phyloP scores from a whole-genome alignment of 2,797 vertebrate genomes.

The Sebastes variabilis region DNA sequence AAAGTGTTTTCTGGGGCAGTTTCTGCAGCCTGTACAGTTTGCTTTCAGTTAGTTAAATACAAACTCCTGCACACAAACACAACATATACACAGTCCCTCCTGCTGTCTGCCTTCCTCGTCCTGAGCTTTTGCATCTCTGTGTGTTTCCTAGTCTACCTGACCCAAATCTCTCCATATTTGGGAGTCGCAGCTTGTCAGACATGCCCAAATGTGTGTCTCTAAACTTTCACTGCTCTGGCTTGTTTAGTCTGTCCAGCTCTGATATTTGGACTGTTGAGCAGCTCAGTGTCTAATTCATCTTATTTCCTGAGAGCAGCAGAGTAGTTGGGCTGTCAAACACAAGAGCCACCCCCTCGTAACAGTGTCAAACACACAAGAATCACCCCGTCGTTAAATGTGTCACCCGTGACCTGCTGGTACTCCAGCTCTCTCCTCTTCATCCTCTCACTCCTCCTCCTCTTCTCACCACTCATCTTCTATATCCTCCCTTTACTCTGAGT shows the following conservation, averaged over 20 bases:
- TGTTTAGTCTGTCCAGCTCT: conserved; percentile 80
- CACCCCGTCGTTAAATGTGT: conserved; percentile 65
- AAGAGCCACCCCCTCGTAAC: conserved; percentile 68
- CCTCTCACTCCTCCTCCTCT: conserved; percentile 17
- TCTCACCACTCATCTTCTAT: conserved; percentile 29
- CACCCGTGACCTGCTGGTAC: conserved; percentile 60
- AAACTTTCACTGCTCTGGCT: conserved; percentile 71
- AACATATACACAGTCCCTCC: conserved; percentile 31
- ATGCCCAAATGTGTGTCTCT: conserved; percentile 59
- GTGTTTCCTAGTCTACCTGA: conserved; percentile 53
- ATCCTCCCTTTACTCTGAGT: conserved; percentile 22
- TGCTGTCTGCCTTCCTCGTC: neutral
- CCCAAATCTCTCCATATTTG: conserved; percentile 78
- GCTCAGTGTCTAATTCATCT: conserved; percentile 64
- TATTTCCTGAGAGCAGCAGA: conserved; percentile 66
- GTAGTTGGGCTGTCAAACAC: conserved; percentile 75
- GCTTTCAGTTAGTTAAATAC: conserved; percentile 15
- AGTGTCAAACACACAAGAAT: conserved; percentile 75
- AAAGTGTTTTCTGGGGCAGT: neutral
- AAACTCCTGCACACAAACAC: conserved; percentile 42
- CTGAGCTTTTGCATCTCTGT: conserved; percentile 19
- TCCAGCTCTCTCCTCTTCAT: conserved; percentile 38
- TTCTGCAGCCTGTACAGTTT: conserved; percentile 5
- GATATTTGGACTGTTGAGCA: conserved; percentile 74
- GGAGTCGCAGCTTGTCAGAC: conserved; percentile 64